Evolutionary conservation across 1,140 invertebrate genomes (phyloP).

Genomic region (Zophobas morio): DNA sequence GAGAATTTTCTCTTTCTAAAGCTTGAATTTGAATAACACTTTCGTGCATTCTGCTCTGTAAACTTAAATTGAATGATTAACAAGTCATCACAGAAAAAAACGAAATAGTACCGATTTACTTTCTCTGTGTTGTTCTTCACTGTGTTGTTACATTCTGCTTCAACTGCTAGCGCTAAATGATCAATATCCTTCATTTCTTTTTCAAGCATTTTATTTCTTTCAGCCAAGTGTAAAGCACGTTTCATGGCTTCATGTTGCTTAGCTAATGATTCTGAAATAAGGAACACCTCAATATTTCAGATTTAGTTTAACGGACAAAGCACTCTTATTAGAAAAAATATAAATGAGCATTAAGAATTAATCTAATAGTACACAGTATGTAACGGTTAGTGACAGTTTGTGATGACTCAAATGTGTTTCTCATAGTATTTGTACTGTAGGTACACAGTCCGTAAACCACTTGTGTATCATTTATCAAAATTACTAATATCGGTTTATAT

Average conservation of each 20-base stretch:
- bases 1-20: constrained; percentile 69
- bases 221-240: constrained; percentile 76
- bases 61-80: constrained; percentile 56
- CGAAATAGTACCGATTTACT: constrained; percentile 57
- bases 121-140: constrained; percentile 65
- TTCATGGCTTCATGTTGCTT: constrained; percentile 84
- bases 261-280: constrained; percentile 69
- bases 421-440: no score
- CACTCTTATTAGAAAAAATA: no score
- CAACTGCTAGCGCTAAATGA: constrained; percentile 77
- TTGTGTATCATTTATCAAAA: no score
- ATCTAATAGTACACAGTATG: background rate
- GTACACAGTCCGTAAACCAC: no score
- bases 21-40: constrained; percentile 68
- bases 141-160: constrained; percentile 75
- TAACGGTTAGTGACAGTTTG: no score
- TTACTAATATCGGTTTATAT: no score
- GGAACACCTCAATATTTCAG: no score
- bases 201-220: constrained; percentile 77
- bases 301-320: no score
- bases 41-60: constrained; percentile 70
- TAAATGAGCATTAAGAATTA: background rate
- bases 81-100: constrained; percentile 36
- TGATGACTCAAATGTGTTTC: no score
- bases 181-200: constrained; percentile 79